Percentiles rank a stretch among this genome's conserved stretches.
These are phyloP conservation scores for Podabrus alpinus DNA, from an alignment of 2,888 invertebrate genomes.

Conservation along the genomic window DNA sequence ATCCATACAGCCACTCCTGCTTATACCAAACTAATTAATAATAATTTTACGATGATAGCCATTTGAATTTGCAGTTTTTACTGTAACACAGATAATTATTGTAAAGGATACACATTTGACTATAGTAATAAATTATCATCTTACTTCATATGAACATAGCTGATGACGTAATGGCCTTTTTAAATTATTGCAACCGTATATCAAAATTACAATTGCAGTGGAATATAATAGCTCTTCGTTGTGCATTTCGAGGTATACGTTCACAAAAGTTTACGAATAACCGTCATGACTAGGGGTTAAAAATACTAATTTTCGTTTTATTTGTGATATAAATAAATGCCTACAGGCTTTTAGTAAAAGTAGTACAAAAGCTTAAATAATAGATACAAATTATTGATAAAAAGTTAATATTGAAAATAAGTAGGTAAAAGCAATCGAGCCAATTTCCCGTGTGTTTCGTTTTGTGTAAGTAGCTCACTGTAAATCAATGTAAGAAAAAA, in stretches of 20 bases:
- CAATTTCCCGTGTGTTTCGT: neutral
- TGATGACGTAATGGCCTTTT: too few species aligned
- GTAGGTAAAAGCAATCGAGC: neutral
- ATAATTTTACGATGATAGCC: too few species aligned
- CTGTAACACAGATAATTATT: too few species aligned
- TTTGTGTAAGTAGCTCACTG: neutral
- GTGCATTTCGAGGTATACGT: neutral
- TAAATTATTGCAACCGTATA: too few species aligned
- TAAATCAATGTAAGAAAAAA: neutral
- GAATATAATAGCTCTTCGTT: too few species aligned
- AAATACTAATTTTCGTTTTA: neutral
- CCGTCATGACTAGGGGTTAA: neutral
- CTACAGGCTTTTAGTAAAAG: neutral
- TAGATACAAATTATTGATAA: neutral
- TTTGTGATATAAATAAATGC: neutral
- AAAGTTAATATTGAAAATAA: neutral
- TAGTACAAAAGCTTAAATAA: neutral
- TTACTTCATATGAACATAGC: too few species aligned
- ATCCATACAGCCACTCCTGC: too few species aligned
- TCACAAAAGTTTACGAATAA: neutral
- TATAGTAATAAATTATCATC: too few species aligned
- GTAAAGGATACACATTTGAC: too few species aligned
- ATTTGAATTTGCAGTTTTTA: too few species aligned
- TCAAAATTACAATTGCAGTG: too few species aligned
- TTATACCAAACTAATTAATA: too few species aligned